A percentile compares a stretch with the other conserved stretches of the same genome.
phyloP scores from a whole-genome alignment of 2,797 vertebrate species.

The Sternotherus odoratus region DNA sequence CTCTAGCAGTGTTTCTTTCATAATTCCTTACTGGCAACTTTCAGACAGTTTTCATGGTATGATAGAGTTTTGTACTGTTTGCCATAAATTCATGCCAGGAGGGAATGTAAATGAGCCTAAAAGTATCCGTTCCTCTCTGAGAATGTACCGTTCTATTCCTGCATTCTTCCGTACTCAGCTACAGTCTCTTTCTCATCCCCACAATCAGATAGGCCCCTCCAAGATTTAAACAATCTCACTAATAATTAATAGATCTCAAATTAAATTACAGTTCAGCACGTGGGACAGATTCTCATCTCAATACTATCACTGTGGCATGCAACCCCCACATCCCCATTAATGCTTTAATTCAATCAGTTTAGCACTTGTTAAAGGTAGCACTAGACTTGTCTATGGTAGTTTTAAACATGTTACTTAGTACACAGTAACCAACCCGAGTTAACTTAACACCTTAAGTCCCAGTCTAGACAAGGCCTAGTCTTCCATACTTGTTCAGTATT shows the following conservation, averaged over 20 bases:
- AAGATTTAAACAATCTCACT: not conserved
- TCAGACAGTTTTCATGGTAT: not conserved
- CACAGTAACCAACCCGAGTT: fast-evolving
- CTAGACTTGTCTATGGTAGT: not conserved
- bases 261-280: not conserved
- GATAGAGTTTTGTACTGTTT: not conserved
- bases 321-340: not conserved
- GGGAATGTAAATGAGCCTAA: fast-evolving
- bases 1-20: conserved; percentile 39
- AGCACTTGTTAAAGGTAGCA: not conserved
- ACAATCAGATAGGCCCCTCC: not conserved
- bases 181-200: not conserved
- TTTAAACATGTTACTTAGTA: not conserved
- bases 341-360: not conserved
- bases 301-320: not conserved
- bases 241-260: not conserved
- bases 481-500: not conserved
- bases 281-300: not conserved
- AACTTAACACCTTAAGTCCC: not conserved
- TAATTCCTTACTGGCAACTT: conserved; percentile 41
- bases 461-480: not conserved
- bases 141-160: not conserved
- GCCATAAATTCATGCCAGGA: not conserved
- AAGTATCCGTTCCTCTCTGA: not conserved
- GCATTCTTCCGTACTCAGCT: not conserved